Evolutionary conservation across 2,797 vertebrate genomes (phyloP), one percentile per base, ranked within the genome.

Genomic region (Brotula barbata): DNA sequence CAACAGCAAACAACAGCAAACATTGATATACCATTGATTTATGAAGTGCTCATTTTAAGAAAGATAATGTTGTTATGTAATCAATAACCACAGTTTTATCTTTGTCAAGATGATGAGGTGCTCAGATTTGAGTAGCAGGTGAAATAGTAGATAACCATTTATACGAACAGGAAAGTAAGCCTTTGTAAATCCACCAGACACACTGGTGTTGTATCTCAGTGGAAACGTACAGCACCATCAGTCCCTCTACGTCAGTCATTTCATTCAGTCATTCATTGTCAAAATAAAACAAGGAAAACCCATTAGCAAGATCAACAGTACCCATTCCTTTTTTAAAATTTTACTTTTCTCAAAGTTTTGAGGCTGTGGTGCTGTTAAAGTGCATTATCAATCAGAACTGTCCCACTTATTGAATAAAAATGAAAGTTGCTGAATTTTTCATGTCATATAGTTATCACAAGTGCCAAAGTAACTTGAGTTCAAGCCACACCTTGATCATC

Each of bases 361-460:
- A 17, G 25, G 14, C n/a, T 62, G 12, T 41, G 43, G 50, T 8
- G 46, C 52, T 70, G 68, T 55, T 12, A 75, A 68, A 58, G 56
- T 72, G 69, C 64, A 41, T 74, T 22, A 25, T 66, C 13, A 37
- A 46, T 72, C 36, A 60, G 14, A 63, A 33, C 19, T 5, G 23
- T 41, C 21, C 45, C 15, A 28, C 56, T 63, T 37, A 3, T 43
- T 12, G 8, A 16, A 33, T 44, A 28, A 46, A 56, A 68, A 31
- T 16, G 28, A 17, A 39, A 21, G 42, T 31, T 52, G 51, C 20
- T 58, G 39, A 21, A 41, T 53, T 51, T 68, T 48, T 45, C 62
- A 22, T 50, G 54, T 52, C n/a, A 63, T 60, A 25, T 64, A 31
- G 33, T 61, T 20, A 66, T 73, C 19, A 73, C 78, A 80, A 85